These are phyloP conservation scores for Megaptera novaeangliae DNA, from an alignment of 2,113 vertebrate genomes.

Conservation along the genomic window DNA sequence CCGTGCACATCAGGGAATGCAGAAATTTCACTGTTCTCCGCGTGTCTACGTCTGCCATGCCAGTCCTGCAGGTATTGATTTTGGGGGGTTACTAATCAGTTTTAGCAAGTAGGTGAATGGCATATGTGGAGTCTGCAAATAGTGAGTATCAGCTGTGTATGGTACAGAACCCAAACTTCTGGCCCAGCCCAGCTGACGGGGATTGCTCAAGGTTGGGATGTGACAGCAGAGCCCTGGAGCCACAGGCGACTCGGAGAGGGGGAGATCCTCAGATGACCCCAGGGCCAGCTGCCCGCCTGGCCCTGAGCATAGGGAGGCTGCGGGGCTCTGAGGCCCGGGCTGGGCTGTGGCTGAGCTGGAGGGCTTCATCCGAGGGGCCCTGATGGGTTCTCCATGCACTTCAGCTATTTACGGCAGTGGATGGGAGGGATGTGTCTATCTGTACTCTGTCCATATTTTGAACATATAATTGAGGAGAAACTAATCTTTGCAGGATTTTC, in stretches of 20 bases:
- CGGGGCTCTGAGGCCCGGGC: background rate
- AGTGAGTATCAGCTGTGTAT: background rate
- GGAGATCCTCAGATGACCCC: background rate
- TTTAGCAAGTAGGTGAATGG: background rate
- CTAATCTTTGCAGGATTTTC: slow-evolving; percentile 12
- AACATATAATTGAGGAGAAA: background rate
- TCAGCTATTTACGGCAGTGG: background rate
- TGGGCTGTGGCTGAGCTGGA: background rate
- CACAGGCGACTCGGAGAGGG: background rate
- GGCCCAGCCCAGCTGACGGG: background rate
- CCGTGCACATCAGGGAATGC: accelerated
- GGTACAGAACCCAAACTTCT: background rate
- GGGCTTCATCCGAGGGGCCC: background rate
- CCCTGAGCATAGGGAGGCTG: background rate
- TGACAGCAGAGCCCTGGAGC: background rate
- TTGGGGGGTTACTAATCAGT: background rate
- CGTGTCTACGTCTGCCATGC: background rate
- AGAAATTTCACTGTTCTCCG: background rate
- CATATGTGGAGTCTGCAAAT: background rate
- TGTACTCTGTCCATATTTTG: slow-evolving; percentile 27
- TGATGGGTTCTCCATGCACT: background rate
- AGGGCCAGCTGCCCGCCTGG: background rate
- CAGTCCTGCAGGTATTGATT: background rate
- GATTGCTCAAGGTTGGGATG: background rate
- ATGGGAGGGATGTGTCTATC: background rate